Base-by-base conservation (phyloP, 1,140 invertebrate genomes). In the Drosophila carrolli region DNA sequence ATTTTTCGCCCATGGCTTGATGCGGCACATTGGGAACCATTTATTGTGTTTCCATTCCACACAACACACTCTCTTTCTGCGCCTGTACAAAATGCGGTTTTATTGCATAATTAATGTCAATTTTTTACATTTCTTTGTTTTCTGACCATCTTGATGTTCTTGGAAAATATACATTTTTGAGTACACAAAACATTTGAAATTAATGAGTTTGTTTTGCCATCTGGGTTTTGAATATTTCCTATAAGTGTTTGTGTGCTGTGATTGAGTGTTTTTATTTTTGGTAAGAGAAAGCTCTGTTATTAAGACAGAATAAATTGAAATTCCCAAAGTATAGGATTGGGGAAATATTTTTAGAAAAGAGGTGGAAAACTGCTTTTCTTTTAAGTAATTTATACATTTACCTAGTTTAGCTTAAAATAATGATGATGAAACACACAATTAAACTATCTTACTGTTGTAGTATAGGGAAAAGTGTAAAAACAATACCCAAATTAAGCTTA, bases 21-120 rank as follows among this genome's bases (percentile, higher is more conserved):
- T 57, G 58, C 44, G 56, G 62, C 46, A 56, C 56, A 65, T 48
- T 40, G 68, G 57, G 41, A 57, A 73, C 16, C 62, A 82, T 86
- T 83, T 77, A 77, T 88, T 79, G 62, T 78, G 46, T 57, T 67
- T 38, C 19, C 23, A 29, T 9, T 19, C 60, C 35, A 23, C 62
- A 59, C 35, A 41, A 13, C 53, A 23, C 16, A 23, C 16, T 32
- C 27, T 16, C 6, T 23, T 71, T 63, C 29, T 48, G 23, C 32
- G 37, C 35, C 47, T 58, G 40, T 61, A 75, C 58, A 78, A 71
- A 86, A 75, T 46, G 27, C 57, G 53, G 54, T 78, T 86, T 88
- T 88, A 79, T 83, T 82, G 79, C 84, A 88, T 88, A 79, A 86
- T 86, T 88, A 86, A 83, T 88, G 83, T 66, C 82, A 59, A 66